Evolutionary conservation across 2,888 invertebrate genomes (phyloP).

Genomic region (Conus canariensis): DNA sequence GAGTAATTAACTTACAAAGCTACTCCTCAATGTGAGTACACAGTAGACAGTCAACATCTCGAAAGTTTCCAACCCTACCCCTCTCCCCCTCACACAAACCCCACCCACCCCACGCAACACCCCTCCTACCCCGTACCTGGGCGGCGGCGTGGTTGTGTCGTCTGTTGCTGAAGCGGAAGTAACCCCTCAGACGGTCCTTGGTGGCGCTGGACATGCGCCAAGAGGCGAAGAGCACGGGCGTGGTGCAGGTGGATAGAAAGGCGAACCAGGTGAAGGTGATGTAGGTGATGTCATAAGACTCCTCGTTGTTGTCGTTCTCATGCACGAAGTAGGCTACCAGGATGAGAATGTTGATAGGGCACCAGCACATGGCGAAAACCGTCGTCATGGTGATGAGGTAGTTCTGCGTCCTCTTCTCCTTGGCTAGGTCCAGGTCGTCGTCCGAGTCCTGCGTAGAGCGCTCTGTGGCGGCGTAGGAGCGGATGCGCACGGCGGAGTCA

Average conservation of each 20-base stretch:
- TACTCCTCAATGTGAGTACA: too few species aligned
- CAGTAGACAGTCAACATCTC: too few species aligned
- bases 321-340: slow-evolving; percentile 84
- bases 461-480: slow-evolving; percentile 48
- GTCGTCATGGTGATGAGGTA: slow-evolving; percentile 85
- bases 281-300: slow-evolving; percentile 85
- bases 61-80: too few species aligned
- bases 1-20: too few species aligned
- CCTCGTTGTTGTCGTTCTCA: slow-evolving; percentile 86
- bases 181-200: slow-evolving; percentile 73
- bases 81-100: too few species aligned
- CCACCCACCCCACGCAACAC: too few species aligned
- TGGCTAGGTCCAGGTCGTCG: slow-evolving; percentile 76
- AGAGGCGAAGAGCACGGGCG: slow-evolving; percentile 84
- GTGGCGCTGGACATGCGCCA: slow-evolving; percentile 82
- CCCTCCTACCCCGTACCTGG: slow-evolving; percentile 39
- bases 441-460: slow-evolving; percentile 65
- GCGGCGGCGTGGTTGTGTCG: slow-evolving; percentile 50
- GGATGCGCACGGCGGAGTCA: slow-evolving; percentile 34
- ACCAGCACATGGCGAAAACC: slow-evolving; percentile 84
- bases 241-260: slow-evolving; percentile 85
- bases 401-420: slow-evolving; percentile 85
- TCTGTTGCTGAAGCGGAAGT: slow-evolving; percentile 73
- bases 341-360: slow-evolving; percentile 84
- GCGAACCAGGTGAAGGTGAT: slow-evolving; percentile 86